Evolutionary conservation across 2,888 invertebrate species (phyloP).

Genomic region (Empis stercorea): DNA sequence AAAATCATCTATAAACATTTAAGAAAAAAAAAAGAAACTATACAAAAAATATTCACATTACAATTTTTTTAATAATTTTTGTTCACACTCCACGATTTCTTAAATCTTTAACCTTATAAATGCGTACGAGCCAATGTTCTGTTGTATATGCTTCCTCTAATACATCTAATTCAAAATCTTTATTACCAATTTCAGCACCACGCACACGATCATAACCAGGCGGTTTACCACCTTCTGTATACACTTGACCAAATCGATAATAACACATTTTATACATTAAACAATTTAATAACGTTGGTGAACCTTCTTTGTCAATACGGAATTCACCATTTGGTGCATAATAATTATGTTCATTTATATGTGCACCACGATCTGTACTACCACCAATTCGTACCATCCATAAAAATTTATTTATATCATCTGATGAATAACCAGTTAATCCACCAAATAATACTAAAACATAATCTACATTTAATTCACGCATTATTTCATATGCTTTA

Average conservation of each 20-base stretch:
- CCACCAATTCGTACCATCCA: conserved; percentile 99
- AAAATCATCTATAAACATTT: too few relatives aligned
- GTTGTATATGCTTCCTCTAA: conserved; percentile 99
- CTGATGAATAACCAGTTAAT: conserved; percentile 95
- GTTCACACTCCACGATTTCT: conserved; percentile 69
- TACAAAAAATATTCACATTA: too few relatives aligned
- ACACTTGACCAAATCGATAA: conserved; percentile 89
- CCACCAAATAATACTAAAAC: conserved; percentile 98
- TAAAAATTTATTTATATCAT: conserved; percentile 98
- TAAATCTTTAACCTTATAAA: conserved; percentile 93
- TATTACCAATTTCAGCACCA: conserved; percentile 96
- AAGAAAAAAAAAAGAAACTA: too few relatives aligned
- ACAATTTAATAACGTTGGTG: conserved; percentile 82
- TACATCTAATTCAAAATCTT: conserved; percentile 95
- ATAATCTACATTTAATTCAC: conserved; percentile 92
- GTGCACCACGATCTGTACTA: conserved; percentile 84
- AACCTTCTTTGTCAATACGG: conserved; percentile 88
- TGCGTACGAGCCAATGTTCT: conserved; percentile 97
- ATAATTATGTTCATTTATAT: conserved; percentile 94
- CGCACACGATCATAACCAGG: conserved; percentile 94
- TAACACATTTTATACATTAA: conserved; percentile 99
- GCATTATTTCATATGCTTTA: conserved; percentile 95
- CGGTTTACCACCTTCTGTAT: conserved; percentile 89
- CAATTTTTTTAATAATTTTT: not conserved
- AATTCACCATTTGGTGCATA: conserved; percentile 95